Conservation (phyloP, 2,797 vertebrate species). For the Kryptolebias ocellatus region DNA sequence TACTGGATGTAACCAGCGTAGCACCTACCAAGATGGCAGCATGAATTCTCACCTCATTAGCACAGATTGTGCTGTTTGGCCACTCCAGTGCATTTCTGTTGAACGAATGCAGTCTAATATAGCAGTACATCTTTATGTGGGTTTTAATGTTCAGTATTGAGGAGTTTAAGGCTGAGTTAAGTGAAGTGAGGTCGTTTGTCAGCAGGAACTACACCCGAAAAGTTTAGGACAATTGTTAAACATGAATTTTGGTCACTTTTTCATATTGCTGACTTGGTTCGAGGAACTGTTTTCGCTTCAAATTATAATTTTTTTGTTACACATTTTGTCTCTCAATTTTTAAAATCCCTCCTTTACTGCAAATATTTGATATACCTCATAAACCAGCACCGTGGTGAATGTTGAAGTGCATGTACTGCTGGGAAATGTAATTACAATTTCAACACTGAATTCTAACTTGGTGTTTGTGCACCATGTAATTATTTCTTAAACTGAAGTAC, state of each 20-base stretch:
- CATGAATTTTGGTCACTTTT: too few species aligned
- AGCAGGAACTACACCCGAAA: not conserved
- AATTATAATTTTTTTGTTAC: too few species aligned
- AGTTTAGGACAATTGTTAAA: not conserved
- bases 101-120: not conserved
- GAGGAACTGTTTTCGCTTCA: too few species aligned
- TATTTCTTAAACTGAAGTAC: too few species aligned
- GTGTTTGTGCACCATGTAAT: slow-evolving; percentile 32
- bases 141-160: not conserved
- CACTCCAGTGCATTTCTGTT: too few species aligned
- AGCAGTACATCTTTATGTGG: not conserved
- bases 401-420: not conserved
- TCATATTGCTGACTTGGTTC: too few species aligned
- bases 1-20: too few species aligned
- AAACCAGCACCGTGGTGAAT: not conserved
- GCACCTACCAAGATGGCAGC: too few species aligned
- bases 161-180: too few species aligned
- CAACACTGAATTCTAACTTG: not conserved
- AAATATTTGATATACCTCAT: slow-evolving; percentile 1
- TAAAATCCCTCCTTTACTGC: not conserved
- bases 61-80: too few species aligned
- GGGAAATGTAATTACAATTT: slow-evolving; percentile 16
- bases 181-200: not conserved
- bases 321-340: not conserved
- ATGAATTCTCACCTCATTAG: too few species aligned